A percentile compares a stretch with the other conserved stretches of the same genome.
phyloP scores from a whole-genome alignment of 2,888 invertebrate species.

The Diploptera punctata region DNA sequence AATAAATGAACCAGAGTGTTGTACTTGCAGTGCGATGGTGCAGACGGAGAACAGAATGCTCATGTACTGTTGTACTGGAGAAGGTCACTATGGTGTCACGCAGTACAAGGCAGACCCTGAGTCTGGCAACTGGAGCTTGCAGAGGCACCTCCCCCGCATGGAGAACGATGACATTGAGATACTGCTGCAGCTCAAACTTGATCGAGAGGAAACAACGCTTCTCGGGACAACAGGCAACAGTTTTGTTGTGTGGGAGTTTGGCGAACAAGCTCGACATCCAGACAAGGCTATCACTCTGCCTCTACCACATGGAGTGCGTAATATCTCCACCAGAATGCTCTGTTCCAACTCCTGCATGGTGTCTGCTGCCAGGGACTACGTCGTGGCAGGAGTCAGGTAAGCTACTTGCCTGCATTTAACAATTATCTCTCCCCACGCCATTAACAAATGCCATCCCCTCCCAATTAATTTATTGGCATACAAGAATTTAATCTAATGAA shows the following conservation, averaged over 20 bases:
- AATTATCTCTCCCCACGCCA: too few species aligned
- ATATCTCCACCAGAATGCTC: constrained; percentile 91
- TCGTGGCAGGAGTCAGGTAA: constrained; percentile 92
- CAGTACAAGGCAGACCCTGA: constrained; percentile 53
- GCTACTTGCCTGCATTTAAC: constrained; percentile 15
- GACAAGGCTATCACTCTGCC: constrained; percentile 71
- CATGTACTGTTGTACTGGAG: constrained; percentile 74
- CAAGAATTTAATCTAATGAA: too few species aligned
- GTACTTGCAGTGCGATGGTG: constrained; percentile 65
- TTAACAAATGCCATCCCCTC: too few species aligned
- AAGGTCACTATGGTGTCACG: constrained; percentile 57
- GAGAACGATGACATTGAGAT: constrained; percentile 77
- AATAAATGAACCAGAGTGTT: too few species aligned
- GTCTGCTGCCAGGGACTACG: constrained; percentile 88
- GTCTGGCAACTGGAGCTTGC: constrained; percentile 22
- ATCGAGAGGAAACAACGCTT: constrained; percentile 80
- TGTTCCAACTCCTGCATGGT: constrained; percentile 92
- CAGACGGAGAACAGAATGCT: constrained; percentile 70
- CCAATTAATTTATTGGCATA: too few species aligned
- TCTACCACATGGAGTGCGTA: constrained; percentile 86
- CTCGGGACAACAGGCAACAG: constrained; percentile 80
- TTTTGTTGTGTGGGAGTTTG: constrained; percentile 82
- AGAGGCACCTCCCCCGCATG: constrained; percentile 30
- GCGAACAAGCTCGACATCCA: constrained; percentile 51
- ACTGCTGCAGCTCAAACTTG: constrained; percentile 82